Percentiles rank a stretch among this genome's conserved stretches.
Evolutionary conservation across 2,113 vertebrate genomes (phyloP).

Genomic region (Diglossa brunneiventris): DNA sequence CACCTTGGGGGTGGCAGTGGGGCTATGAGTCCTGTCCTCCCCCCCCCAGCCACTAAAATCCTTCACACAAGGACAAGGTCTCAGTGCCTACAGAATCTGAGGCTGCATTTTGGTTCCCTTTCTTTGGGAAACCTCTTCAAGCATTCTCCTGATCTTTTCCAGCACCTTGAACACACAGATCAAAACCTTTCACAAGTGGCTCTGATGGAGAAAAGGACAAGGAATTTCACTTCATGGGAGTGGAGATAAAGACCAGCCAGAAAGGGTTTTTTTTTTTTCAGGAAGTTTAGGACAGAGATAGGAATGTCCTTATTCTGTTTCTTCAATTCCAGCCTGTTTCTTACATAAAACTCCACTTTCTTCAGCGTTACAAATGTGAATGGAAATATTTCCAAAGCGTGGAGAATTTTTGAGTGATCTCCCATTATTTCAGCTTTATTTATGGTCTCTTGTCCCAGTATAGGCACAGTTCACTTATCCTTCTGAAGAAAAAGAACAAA

Average conservation of each 20-base stretch:
- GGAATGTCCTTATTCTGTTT: not conserved
- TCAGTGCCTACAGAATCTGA: not conserved
- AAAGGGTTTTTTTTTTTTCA: not conserved
- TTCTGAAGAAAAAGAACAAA: constrained; percentile 40
- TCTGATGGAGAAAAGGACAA: not conserved
- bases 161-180: not conserved
- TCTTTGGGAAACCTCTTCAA: not conserved
- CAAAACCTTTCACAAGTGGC: not conserved
- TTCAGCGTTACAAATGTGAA: constrained; percentile 42
- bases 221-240: not conserved
- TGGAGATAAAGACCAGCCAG: not conserved
- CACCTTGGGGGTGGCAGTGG: not conserved
- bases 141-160: not conserved
- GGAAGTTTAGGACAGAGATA: not conserved
- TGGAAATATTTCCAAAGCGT: constrained; percentile 37
- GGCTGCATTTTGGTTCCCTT: not conserved
- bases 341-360: constrained; percentile 22
- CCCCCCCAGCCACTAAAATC: not conserved
- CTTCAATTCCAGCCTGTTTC: not conserved
- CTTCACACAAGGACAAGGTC: not conserved
- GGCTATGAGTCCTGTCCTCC: too few relatives aligned
- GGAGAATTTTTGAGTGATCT: constrained; percentile 60
- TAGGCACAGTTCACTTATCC: constrained; percentile 12
- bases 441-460: constrained; percentile 6
- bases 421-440: constrained; percentile 55